phyloP scores from a whole-genome alignment of 2,888 invertebrate species.

The Nebria salina region DNA sequence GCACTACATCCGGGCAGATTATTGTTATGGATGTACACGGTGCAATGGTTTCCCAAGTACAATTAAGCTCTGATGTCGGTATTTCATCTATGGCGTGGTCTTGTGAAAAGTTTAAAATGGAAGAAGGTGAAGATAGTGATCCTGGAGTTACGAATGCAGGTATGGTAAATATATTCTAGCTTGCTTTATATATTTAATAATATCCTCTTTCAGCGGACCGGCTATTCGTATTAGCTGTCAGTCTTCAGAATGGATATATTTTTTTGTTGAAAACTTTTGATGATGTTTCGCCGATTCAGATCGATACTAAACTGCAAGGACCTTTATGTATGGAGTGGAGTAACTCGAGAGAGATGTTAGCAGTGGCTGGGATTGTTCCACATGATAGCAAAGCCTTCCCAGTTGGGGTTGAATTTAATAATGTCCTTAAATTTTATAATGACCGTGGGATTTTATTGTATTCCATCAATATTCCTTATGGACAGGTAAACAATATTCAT shows the following conservation, averaged over 20 bases:
- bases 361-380: slow-evolving; percentile 83
- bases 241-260: slow-evolving; percentile 89
- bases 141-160: slow-evolving; percentile 67
- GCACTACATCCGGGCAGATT: slow-evolving; percentile 93
- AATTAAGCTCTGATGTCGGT: slow-evolving; percentile 84
- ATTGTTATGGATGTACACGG: slow-evolving; percentile 98
- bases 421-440: slow-evolving; percentile 91
- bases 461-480: slow-evolving; percentile 80
- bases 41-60: slow-evolving; percentile 94
- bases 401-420: slow-evolving; percentile 71
- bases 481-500: slow-evolving; percentile 66
- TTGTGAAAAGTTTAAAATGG: slow-evolving; percentile 98
- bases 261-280: slow-evolving; percentile 91
- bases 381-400: slow-evolving; percentile 56
- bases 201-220: slow-evolving; percentile 65
- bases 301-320: slow-evolving; percentile 83
- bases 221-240: slow-evolving; percentile 84
- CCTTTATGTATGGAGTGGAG: slow-evolving; percentile 96
- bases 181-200: slow-evolving; percentile 5
- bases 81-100: slow-evolving; percentile 96
- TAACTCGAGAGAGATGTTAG: slow-evolving; percentile 90
- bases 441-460: slow-evolving; percentile 85
- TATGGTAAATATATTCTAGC: slow-evolving; percentile 34
- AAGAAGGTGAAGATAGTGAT: slow-evolving; percentile 84
- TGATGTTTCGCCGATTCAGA: slow-evolving; percentile 89